phyloP scores from a whole-genome alignment of 2,797 vertebrate genomes.

The Rhincodon typus region DNA sequence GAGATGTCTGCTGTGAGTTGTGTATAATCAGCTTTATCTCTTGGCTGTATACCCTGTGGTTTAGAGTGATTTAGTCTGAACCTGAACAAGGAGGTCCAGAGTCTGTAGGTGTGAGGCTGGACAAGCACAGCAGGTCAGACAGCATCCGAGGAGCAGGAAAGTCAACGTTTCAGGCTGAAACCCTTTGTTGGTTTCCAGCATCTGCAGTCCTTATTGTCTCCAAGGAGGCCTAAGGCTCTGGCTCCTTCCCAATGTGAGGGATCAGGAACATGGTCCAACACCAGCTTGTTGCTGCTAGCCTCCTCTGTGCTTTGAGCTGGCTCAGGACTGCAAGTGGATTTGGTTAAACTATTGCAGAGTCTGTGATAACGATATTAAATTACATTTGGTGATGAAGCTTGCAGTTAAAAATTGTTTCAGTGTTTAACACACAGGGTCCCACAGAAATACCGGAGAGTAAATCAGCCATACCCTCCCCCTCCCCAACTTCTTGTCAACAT shows the following conservation, averaged over 20 bases:
- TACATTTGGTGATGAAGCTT: neutral
- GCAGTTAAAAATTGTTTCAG: neutral
- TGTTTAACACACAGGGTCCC: neutral
- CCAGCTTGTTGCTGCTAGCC: too few relatives aligned
- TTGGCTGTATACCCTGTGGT: neutral
- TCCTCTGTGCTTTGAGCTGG: neutral
- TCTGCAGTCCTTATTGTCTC: too few relatives aligned
- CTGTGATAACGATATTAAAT: neutral
- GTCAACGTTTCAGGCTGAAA: too few relatives aligned
- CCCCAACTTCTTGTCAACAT: neutral
- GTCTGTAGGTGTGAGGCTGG: too few relatives aligned
- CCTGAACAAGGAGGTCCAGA: too few relatives aligned
- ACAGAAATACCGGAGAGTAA: neutral
- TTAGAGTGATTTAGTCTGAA: neutral
- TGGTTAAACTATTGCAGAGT: too few relatives aligned
- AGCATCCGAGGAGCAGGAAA: too few relatives aligned
- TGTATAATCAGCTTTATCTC: neutral
- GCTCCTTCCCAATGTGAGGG: neutral
- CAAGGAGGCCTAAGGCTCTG: too few relatives aligned
- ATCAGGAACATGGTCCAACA: too few relatives aligned
- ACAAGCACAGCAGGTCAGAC: too few relatives aligned
- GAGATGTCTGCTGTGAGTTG: neutral
- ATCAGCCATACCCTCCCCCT: neutral
- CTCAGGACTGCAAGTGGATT: neutral
- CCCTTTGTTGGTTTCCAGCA: too few relatives aligned